Percentiles rank a stretch among this genome's conserved stretches.
These are phyloP conservation scores for Parotia lawesii DNA, from an alignment of 2,113 vertebrate genomes.

Conservation along the genomic window DNA sequence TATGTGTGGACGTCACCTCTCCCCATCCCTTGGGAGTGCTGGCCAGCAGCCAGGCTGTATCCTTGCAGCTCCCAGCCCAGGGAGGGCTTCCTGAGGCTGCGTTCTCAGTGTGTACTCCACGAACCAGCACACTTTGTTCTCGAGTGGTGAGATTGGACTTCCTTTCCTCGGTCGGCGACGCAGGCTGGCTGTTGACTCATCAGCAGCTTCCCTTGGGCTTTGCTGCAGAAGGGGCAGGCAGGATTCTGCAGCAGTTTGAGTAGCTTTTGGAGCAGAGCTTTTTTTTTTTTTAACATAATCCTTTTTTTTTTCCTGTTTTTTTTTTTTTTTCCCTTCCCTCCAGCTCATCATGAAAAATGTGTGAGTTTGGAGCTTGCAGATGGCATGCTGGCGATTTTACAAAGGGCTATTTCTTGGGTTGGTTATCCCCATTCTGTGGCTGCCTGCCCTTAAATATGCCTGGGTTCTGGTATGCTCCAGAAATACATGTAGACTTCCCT, in stretches of 20 bases:
- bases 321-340: background rate
- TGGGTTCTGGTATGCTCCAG: background rate
- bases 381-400: background rate
- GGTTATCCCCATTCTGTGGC: background rate
- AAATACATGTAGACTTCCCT: background rate
- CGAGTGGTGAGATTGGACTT: background rate
- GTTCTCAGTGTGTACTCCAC: background rate
- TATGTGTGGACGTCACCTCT: background rate
- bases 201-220: conserved; percentile 56
- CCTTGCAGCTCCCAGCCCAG: background rate
- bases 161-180: background rate
- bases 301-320: background rate
- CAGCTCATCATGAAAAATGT: background rate
- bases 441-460: background rate
- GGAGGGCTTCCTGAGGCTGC: background rate
- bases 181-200: conserved; percentile 59
- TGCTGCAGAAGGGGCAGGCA: conserved; percentile 48
- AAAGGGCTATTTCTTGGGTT: background rate
- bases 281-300: background rate
- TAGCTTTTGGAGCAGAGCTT: conserved; percentile 1
- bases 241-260: conserved; percentile 47
- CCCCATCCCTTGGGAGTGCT: background rate
- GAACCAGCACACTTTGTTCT: conserved; percentile 51
- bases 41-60: background rate
- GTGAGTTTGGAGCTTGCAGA: background rate